Conservation (phyloP, 2,888 invertebrate species). For the Listrodromus nycthemerus region DNA sequence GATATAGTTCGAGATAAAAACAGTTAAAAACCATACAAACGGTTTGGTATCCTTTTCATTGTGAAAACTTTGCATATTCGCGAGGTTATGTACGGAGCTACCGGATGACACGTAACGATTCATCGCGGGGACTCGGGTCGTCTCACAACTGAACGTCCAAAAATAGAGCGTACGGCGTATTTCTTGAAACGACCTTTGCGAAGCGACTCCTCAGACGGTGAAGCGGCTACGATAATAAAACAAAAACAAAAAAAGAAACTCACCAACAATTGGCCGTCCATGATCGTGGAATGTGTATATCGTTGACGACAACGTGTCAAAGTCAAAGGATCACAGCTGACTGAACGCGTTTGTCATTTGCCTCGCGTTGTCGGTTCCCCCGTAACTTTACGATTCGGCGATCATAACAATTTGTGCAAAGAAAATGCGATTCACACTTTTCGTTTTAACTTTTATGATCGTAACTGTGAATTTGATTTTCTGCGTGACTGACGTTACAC, state of each 20-base stretch:
- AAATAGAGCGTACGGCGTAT: constrained; percentile 50
- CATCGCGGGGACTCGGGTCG: constrained; percentile 54
- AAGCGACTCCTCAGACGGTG: constrained; percentile 31
- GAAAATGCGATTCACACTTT: background rate
- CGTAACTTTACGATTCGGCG: background rate
- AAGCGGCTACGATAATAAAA: constrained; percentile 32
- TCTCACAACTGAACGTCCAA: constrained; percentile 12
- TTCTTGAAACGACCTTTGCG: constrained; percentile 65
- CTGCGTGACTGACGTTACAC: background rate
- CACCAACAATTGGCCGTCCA: constrained; percentile 81
- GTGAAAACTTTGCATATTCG: constrained; percentile 65
- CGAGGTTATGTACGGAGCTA: constrained; percentile 73
- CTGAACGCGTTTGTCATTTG: background rate
- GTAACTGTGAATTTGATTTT: background rate
- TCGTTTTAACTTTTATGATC: background rate
- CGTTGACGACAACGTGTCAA: constrained; percentile 4
- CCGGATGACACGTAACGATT: constrained; percentile 70
- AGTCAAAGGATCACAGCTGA: background rate
- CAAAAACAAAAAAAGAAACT: constrained; percentile 66
- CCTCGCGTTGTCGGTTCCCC: background rate
- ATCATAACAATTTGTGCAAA: background rate
- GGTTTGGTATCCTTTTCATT: constrained; percentile 61
- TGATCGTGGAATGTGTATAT: constrained; percentile 73
- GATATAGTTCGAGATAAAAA: background rate
- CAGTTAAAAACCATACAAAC: constrained; percentile 42